Percentiles rank a stretch among this genome's conserved stretches.
phyloP scores from a whole-genome alignment of 2,888 invertebrate genomes.

The Teinopalpus imperialis region DNA sequence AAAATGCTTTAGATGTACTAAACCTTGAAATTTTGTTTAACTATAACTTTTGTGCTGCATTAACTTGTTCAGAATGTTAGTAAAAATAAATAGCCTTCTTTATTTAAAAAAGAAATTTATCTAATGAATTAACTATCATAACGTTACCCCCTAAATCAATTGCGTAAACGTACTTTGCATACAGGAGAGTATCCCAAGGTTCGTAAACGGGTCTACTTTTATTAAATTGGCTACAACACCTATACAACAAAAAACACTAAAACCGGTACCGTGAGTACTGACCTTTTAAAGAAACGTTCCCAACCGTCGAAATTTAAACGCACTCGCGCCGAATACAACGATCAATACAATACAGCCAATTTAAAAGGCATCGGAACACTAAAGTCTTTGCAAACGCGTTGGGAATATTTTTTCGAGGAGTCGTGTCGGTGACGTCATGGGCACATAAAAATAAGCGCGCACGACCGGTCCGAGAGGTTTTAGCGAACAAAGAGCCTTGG shows the following conservation, averaged over 20 bases:
- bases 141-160: no score
- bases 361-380: background rate
- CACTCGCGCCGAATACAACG: conserved; percentile 1
- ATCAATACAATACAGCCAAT: background rate
- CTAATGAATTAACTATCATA: no score
- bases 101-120: no score
- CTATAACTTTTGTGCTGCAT: no score
- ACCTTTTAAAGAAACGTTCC: background rate
- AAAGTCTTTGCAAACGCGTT: background rate
- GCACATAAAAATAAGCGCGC: conserved; percentile 12
- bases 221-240: no score
- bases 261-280: conserved; percentile 17
- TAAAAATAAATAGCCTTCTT: no score
- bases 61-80: no score
- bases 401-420: background rate
- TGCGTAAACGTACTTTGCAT: no score
- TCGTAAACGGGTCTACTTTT: background rate
- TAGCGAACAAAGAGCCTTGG: conserved; percentile 19
- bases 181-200: no score
- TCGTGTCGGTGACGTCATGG: conserved; percentile 19
- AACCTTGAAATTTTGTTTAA: no score
- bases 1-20: no score
- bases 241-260: conserved; percentile 9
- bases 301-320: conserved; percentile 22
- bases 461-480: conserved; percentile 18